phyloP scores from a whole-genome alignment of 1,140 invertebrate species.

The Pomacea maculata region DNA sequence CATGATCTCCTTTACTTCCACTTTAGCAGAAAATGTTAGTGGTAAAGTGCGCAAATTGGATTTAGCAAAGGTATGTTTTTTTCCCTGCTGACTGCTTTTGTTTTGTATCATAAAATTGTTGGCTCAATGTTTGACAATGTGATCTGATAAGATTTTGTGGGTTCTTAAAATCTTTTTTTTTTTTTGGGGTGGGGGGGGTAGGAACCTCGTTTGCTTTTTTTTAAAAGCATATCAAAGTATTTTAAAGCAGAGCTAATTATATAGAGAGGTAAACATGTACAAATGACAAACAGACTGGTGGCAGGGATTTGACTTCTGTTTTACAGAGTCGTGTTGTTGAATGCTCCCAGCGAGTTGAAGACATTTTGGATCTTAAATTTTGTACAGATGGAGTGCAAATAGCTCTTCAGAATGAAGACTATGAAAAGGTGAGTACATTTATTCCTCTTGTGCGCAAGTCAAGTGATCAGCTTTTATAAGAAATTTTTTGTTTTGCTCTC shows the following conservation, averaged over 20 bases:
- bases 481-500: not conserved
- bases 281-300: not conserved
- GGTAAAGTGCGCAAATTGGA: conserved; percentile 95
- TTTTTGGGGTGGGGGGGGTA: too few relatives aligned
- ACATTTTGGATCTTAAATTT: conserved; percentile 93
- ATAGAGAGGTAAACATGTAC: too few relatives aligned
- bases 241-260: too few relatives aligned
- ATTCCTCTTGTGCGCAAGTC: conserved; percentile 47
- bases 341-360: conserved; percentile 93
- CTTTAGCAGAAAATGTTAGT: conserved; percentile 92
- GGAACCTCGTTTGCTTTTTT: too few relatives aligned
- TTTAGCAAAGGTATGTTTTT: conserved; percentile 81
- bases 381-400: conserved; percentile 95
- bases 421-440: conserved; percentile 75
- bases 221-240: too few relatives aligned
- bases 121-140: too few relatives aligned
- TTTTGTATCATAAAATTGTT: too few relatives aligned
- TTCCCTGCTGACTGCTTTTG: not conserved
- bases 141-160: too few relatives aligned
- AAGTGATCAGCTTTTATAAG: conserved; percentile 9
- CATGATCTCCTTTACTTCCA: conserved; percentile 78
- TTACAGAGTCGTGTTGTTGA: conserved; percentile 88
- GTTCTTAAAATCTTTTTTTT: too few relatives aligned
- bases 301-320: not conserved
- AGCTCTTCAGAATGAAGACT: conserved; percentile 85